Percentiles rank a stretch among this genome's conserved stretches.
These are phyloP conservation scores for Pimpla rufipes DNA, from an alignment of 2,888 invertebrate genomes.

Conservation along the genomic window DNA sequence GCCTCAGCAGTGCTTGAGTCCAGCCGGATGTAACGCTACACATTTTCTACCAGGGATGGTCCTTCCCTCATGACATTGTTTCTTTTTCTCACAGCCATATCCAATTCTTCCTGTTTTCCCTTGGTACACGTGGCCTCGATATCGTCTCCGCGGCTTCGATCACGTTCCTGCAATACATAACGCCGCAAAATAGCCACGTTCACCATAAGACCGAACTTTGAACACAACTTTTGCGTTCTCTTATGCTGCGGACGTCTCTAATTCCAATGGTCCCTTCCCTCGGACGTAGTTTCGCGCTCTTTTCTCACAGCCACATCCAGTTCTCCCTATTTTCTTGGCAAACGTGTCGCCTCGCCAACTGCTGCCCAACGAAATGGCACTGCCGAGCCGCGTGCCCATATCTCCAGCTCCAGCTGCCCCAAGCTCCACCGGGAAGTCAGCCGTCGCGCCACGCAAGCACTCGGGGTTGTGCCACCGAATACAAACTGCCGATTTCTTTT, in stretches of 20 bases:
- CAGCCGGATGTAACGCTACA: too few relatives aligned
- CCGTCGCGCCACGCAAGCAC: slow-evolving; percentile 27
- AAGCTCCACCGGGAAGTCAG: slow-evolving; percentile 45
- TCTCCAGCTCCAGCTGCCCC: slow-evolving; percentile 55
- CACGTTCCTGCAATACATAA: too few relatives aligned
- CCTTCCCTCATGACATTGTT: too few relatives aligned
- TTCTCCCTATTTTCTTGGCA: slow-evolving; percentile 36
- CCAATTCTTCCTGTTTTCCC: too few relatives aligned
- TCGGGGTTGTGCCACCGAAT: slow-evolving; percentile 57
- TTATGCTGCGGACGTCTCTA: too few relatives aligned
- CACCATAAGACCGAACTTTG: too few relatives aligned
- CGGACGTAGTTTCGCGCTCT: not conserved
- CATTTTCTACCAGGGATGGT: too few relatives aligned
- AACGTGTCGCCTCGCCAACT: slow-evolving; percentile 45
- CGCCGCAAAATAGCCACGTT: too few relatives aligned
- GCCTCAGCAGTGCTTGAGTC: too few relatives aligned
- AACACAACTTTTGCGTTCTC: too few relatives aligned
- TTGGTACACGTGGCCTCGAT: slow-evolving; percentile 76
- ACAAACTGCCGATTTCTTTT: slow-evolving; percentile 61
- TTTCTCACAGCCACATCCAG: slow-evolving; percentile 39
- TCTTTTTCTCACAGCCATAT: not conserved
- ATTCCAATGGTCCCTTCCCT: too few relatives aligned
- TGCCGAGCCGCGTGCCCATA: slow-evolving; percentile 47
- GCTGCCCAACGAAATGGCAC: slow-evolving; percentile 54
- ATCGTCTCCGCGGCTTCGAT: slow-evolving; percentile 53